Evolutionary conservation across 2,113 vertebrate genomes (phyloP), one percentile per base, ranked within the genome.

Genomic region (Nesoenas mayeri): DNA sequence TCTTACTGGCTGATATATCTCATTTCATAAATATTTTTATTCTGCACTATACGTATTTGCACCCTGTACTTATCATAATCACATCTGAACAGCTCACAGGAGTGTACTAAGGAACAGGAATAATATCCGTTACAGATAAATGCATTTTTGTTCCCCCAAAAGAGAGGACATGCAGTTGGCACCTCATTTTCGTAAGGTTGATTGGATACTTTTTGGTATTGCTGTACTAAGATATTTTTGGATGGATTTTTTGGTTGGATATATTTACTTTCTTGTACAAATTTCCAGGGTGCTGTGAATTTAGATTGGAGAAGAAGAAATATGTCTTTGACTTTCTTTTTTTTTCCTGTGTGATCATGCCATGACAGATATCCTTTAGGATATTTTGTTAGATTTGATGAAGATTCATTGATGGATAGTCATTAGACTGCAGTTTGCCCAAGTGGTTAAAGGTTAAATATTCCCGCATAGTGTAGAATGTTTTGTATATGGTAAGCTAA

Each of bases 21-120:
- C 9, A n/a, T 85, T 81, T 48, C 4, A 87, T 71, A 89, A 89
- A 67, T n/a, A 79, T 79, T 94, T 94, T 78, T 87, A 54, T 81
- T 92, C 21, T 81, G 21, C 71, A 89, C 19, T 58, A 15, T 79
- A 42, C 72, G 31, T 72, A 93, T 91, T 85, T 94, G 62, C 66
- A 89, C 32, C 72, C 20, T 66, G 16, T 60, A 72, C 32, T 92
- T 78, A 54, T 5, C 42, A 25, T 34, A 78, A 70, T 91, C 34
- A 62, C 38, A 84, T 61, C 28, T 81, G 65, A 93, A 64, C 32
- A 75, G 48, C 42, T 91, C 53, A 62, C 26, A 91, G 65, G 42
- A 93, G 32, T 72, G 20, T 60, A 69, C 14, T 79, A 61, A 61
- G 40, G 32, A 72, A 79, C 7, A 36, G 56, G 66, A 93, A 48